Evolutionary conservation across 2,888 invertebrate genomes (phyloP).

Genomic region (Pristionchus japonicus): DNA sequence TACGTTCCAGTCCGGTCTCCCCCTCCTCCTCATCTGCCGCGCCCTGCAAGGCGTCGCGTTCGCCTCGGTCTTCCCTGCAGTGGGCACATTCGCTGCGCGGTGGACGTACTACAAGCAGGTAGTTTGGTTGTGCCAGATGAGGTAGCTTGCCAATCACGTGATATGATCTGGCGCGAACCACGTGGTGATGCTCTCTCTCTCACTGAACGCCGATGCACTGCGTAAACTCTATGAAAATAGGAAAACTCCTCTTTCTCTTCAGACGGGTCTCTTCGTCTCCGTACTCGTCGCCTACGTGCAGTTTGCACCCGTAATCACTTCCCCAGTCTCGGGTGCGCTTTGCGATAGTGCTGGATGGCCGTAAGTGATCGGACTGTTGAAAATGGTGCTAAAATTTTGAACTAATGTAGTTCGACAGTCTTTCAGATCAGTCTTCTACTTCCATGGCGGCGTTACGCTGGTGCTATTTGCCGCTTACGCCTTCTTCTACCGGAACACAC

Average conservation of each 20-base stretch:
- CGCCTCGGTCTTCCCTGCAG: slow-evolving; percentile 73
- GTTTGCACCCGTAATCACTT: slow-evolving; percentile 69
- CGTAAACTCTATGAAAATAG: too few relatives aligned
- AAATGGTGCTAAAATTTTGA: too few relatives aligned
- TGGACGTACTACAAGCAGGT: slow-evolving; percentile 74
- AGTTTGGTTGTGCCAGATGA: too few relatives aligned
- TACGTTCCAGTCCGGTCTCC: neutral
- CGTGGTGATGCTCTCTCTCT: neutral
- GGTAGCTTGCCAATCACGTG: too few relatives aligned
- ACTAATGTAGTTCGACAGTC: neutral
- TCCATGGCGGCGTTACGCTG: slow-evolving; percentile 55
- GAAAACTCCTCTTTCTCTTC: too few relatives aligned
- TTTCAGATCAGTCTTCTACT: slow-evolving; percentile 59
- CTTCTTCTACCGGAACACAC: slow-evolving; percentile 62
- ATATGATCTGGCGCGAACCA: too few relatives aligned
- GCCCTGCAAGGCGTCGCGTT: slow-evolving; percentile 72
- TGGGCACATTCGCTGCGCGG: slow-evolving; percentile 72
- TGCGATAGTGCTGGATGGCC: slow-evolving; percentile 46
- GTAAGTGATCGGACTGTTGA: neutral
- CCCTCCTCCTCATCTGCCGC: slow-evolving; percentile 51
- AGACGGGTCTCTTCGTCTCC: slow-evolving; percentile 73
- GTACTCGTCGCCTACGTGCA: slow-evolving; percentile 73
- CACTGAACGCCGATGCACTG: too few relatives aligned
- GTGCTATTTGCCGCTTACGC: slow-evolving; percentile 56
- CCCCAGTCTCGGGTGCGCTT: slow-evolving; percentile 59